Percentiles rank a stretch among this genome's conserved stretches.
These are phyloP conservation scores for Orthosia incerta DNA, from an alignment of 2,888 invertebrate species.

Conservation along the genomic window DNA sequence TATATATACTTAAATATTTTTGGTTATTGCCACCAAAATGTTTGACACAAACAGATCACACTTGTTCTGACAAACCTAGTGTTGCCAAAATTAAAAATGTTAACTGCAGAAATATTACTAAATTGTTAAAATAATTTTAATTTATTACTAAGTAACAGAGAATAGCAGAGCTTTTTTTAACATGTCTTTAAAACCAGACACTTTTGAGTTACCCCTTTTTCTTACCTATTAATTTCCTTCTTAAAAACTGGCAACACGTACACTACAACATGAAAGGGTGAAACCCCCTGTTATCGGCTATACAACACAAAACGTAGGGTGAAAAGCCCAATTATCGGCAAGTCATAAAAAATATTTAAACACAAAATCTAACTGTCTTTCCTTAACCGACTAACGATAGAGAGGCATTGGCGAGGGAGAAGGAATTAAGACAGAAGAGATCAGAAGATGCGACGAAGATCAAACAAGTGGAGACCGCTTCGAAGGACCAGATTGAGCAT, in stretches of 20 bases:
- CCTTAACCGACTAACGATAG: conserved; percentile 80
- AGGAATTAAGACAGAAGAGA: conserved; percentile 82
- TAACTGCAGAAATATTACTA: neutral
- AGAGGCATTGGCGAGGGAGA: conserved; percentile 88
- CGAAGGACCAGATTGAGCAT: conserved; percentile 91
- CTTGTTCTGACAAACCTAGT: neutral
- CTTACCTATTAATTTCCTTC: conserved; percentile 49
- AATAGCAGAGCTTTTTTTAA: conserved; percentile 16
- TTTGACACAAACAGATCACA: conserved; percentile 1
- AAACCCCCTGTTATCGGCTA: neutral
- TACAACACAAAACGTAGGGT: conserved; percentile 12
- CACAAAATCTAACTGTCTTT: conserved; percentile 55
- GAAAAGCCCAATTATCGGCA: conserved; percentile 38
- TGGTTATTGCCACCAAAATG: conserved; percentile 27
- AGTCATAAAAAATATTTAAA: conserved; percentile 48
- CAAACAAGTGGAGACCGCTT: conserved; percentile 86
- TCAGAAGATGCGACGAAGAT: conserved; percentile 83
- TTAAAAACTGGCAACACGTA: conserved; percentile 44
- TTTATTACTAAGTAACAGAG: conserved; percentile 27
- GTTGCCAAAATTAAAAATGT: conserved; percentile 23
- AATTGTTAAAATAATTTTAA: conserved; percentile 12
- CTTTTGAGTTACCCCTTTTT: conserved; percentile 26
- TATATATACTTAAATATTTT: conserved; percentile 9
- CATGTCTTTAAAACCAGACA: neutral
- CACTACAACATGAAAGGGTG: conserved; percentile 10